Percentiles rank a stretch among this genome's conserved stretches.
phyloP scores from a whole-genome alignment of 1,140 invertebrate genomes.

The Microplitis demolitor region DNA sequence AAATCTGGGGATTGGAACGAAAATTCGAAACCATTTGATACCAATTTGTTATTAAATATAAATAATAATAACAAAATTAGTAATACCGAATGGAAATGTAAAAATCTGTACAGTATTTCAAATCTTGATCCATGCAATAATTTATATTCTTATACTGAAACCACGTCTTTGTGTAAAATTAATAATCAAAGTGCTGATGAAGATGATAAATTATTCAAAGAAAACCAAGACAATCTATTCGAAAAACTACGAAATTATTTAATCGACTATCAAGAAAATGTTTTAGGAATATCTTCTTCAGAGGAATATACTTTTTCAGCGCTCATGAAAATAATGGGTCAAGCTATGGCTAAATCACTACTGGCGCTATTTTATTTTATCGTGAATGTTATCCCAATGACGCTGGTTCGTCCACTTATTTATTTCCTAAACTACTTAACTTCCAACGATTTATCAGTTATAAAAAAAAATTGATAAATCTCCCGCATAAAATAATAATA shows the following conservation, averaged over 20 bases:
- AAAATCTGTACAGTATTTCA: slow-evolving; percentile 41
- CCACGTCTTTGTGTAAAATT: neutral
- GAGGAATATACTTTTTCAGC: slow-evolving; percentile 47
- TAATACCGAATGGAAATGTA: slow-evolving; percentile 34
- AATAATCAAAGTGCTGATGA: no score
- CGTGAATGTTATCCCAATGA: slow-evolving; percentile 45
- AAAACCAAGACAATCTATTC: neutral
- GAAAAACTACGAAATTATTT: slow-evolving; percentile 39
- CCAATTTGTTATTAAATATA: no score
- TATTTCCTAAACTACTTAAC: neutral
- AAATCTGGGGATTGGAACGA: slow-evolving; percentile 19
- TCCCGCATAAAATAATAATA: no score
- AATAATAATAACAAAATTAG: no score
- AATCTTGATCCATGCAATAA: neutral
- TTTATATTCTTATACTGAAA: neutral
- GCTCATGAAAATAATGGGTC: slow-evolving; percentile 48
- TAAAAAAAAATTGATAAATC: no score
- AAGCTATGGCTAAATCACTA: slow-evolving; percentile 45
- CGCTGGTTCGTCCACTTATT: slow-evolving; percentile 38
- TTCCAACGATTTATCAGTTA: no score
- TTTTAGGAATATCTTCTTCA: slow-evolving; percentile 40
- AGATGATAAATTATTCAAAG: neutral
- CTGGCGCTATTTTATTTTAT: slow-evolving; percentile 47
- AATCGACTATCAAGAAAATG: slow-evolving; percentile 47
- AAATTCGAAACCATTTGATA: neutral